Evolutionary conservation across 2,888 invertebrate species (phyloP).

Genomic region (Gymnosoma rotundatum): DNA sequence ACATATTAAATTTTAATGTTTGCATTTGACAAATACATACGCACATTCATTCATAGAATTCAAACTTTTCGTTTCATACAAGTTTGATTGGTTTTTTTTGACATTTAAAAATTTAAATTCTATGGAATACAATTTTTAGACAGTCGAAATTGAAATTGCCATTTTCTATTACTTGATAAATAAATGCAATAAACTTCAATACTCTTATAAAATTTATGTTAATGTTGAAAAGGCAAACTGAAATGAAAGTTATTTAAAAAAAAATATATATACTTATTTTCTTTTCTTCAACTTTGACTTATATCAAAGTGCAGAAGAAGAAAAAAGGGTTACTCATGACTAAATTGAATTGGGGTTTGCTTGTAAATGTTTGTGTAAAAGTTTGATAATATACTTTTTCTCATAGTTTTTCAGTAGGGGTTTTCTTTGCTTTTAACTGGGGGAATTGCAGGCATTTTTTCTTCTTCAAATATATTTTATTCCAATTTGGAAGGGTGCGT

Average conservation of each 20-base stretch:
- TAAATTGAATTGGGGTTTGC: slow-evolving; percentile 29
- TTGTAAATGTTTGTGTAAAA: slow-evolving; percentile 9
- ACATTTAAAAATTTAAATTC: slow-evolving; percentile 17
- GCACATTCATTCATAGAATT: neutral
- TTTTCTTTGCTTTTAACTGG: neutral
- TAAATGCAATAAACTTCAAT: neutral
- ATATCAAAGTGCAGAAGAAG: neutral
- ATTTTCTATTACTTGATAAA: neutral
- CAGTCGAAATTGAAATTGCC: neutral
- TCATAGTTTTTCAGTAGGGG: slow-evolving; percentile 8
- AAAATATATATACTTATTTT: neutral
- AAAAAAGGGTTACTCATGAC: slow-evolving; percentile 33
- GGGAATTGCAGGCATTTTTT: neutral
- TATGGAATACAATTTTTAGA: slow-evolving; percentile 14
- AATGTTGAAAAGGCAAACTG: neutral
- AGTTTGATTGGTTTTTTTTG: slow-evolving; percentile 27
- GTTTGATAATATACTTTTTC: slow-evolving; percentile 53
- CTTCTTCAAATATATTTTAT: slow-evolving; percentile 11
- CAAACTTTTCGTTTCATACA: neutral
- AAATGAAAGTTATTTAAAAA: neutral
- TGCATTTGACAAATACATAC: slow-evolving; percentile 6
- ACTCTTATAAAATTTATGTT: neutral
- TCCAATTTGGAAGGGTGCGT: slow-evolving; percentile 41
- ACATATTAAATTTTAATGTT: slow-evolving; percentile 14
- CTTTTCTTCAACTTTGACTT: neutral